Base-by-base conservation (phyloP, 2,113 vertebrate species). In the Hippoglossus stenolepis region DNA sequence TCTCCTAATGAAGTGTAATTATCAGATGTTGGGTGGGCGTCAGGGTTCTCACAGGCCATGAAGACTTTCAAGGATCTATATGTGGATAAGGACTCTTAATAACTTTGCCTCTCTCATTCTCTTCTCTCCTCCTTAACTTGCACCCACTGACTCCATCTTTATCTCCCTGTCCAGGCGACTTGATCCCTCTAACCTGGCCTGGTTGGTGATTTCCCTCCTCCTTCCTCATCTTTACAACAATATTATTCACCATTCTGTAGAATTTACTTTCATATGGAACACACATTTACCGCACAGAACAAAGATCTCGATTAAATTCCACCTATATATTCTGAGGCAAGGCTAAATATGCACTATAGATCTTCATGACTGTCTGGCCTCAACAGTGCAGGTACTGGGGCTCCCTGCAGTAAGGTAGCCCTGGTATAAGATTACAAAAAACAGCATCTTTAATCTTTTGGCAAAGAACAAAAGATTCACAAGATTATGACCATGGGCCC, bases 1-100 rank as follows among this genome's bases (percentile, higher is more conserved):
- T 86, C 75, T 64, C 75, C 74, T 87, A 91, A 92, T 90, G 84
- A 90, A 89, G 90, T 87, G 78, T 85, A 91, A 92, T 90, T 83
- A 90, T 92, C 87, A 90, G 87, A 89, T 90, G 80, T 76, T 83
- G 45, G 82, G 88, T 90, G 86, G 88, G 90, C 56, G 80, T 81
- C 65, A 15, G 81, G 68, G 80, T 81, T 85, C 82, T 81, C 24
- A n/a, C 79, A 76, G 85, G 85, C 75, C 83, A 72, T 47, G 45
- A 70, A 85, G 88, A 85, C 74, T 51, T 83, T 78, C 71, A 66
- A 17, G 79, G 85, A 90, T 89, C 86, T 85, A 77, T 78, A 90
- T 72, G 70, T 75, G 77, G 87, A 80, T 82, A 83, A 85, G 79
- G 56, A 83, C 67, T 80, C 84, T 65, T 86, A 83, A 89, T 87